A percentile compares a stretch with the other conserved stretches of the same genome.
Conservation (phyloP, 2,888 invertebrate species). For the Melanotus villosus region DNA sequence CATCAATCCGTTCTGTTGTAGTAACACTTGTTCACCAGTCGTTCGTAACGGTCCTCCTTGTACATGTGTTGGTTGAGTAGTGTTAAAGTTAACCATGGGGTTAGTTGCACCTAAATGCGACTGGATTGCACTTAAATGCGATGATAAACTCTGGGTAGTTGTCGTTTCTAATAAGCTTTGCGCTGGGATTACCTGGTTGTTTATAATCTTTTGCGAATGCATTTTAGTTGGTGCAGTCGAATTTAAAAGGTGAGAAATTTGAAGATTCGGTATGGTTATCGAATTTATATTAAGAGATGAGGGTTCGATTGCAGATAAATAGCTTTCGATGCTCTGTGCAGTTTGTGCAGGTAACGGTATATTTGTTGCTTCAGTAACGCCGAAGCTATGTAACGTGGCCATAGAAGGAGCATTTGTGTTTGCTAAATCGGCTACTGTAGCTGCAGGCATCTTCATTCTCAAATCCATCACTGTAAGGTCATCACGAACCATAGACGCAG, state of each 20-base stretch:
- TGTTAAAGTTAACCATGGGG: constrained; percentile 1
- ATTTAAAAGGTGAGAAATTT: constrained; percentile 34
- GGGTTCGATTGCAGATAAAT: constrained; percentile 71
- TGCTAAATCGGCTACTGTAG: constrained; percentile 68
- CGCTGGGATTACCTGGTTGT: constrained; percentile 46
- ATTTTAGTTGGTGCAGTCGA: constrained; percentile 16
- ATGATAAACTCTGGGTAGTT: constrained; percentile 47
- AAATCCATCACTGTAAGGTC: constrained; percentile 76
- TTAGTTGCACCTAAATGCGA: constrained; percentile 23
- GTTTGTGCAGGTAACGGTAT: constrained; percentile 72
- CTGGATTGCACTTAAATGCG: constrained; percentile 38
- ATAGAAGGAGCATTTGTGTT: constrained; percentile 73
- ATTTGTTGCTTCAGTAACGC: constrained; percentile 67
- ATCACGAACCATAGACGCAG: constrained; percentile 60
- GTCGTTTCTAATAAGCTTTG: constrained; percentile 46
- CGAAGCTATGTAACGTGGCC: constrained; percentile 69
- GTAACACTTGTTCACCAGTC: constrained; percentile 43
- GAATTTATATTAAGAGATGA: constrained; percentile 33
- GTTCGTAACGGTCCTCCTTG: constrained; percentile 22
- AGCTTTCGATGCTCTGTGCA: constrained; percentile 74
- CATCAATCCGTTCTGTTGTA: constrained; percentile 42
- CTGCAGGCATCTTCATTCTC: constrained; percentile 76
- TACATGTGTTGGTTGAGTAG: constrained; percentile 4
- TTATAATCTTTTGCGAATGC: constrained; percentile 47
- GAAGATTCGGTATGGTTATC: constrained; percentile 24